These are phyloP conservation scores for Lasioglossum pauxillum DNA, from an alignment of 2,888 invertebrate genomes.

Conservation along the genomic window DNA sequence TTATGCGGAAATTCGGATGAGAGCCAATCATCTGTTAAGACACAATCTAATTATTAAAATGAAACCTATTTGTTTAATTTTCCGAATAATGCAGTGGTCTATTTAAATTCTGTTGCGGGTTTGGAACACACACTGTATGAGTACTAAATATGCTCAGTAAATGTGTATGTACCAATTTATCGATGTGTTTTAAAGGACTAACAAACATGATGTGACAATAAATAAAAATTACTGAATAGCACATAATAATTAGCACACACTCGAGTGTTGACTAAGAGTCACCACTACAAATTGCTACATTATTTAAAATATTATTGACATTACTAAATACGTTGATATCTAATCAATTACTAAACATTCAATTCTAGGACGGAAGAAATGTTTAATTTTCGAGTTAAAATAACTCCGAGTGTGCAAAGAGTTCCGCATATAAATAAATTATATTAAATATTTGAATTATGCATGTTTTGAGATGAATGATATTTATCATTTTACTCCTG, in stretches of 20 bases:
- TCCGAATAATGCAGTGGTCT: neutral
- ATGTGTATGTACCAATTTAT: neutral
- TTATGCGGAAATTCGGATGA: constrained; percentile 18
- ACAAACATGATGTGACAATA: neutral
- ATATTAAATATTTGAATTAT: too few species aligned
- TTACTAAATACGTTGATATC: too few species aligned
- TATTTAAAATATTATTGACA: too few species aligned
- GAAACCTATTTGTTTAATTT: neutral
- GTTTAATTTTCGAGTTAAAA: too few species aligned
- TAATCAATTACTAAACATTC: too few species aligned
- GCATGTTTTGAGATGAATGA: too few species aligned
- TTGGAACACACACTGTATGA: neutral
- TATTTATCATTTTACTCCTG: too few species aligned
- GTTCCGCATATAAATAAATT: too few species aligned
- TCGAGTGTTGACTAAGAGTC: too few species aligned
- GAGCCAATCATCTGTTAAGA: neutral
- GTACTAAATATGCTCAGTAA: neutral
- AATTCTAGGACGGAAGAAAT: too few species aligned
- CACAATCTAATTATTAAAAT: constrained; percentile 1
- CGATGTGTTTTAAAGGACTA: neutral
- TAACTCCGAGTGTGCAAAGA: too few species aligned
- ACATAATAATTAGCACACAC: neutral
- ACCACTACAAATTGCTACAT: too few species aligned
- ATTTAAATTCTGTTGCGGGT: neutral
- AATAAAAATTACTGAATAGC: neutral